Evolutionary conservation across 1,140 invertebrate species (phyloP).

Genomic region (Daktulosphaira vitifoliae): DNA sequence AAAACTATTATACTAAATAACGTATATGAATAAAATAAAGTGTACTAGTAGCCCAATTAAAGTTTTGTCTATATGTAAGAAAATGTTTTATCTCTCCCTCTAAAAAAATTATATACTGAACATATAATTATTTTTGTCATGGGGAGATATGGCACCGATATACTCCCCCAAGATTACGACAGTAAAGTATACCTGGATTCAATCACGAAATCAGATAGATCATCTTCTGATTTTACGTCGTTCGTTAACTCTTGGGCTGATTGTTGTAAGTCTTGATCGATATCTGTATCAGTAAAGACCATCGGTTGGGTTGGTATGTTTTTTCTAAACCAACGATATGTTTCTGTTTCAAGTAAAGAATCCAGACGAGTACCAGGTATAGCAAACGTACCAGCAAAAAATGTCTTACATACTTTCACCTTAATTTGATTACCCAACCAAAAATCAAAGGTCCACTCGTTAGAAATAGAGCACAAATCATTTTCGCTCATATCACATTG

Average conservation of each 20-base stretch:
- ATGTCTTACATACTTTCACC: conserved; percentile 5
- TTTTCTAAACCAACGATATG: not conserved
- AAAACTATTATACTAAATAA: too few species aligned
- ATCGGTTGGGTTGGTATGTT: not conserved
- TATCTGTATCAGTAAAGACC: too few species aligned
- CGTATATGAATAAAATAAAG: too few species aligned
- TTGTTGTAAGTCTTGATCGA: not conserved
- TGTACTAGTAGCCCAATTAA: too few species aligned
- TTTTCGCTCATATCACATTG: not conserved
- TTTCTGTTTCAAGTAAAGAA: not conserved
- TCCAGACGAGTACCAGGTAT: not conserved
- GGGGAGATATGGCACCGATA: too few species aligned
- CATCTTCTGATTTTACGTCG: not conserved
- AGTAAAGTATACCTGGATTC: not conserved
- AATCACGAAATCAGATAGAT: not conserved
- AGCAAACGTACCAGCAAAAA: not conserved
- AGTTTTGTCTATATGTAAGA: too few species aligned
- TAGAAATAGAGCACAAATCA: not conserved
- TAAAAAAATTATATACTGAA: too few species aligned
- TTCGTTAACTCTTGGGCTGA: not conserved
- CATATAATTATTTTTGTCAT: too few species aligned
- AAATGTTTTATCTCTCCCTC: too few species aligned
- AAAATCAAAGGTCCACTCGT: not conserved
- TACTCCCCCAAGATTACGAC: too few species aligned
- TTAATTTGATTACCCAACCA: not conserved